These are phyloP conservation scores for Artemia sp. DNA, from an alignment of 2,888 invertebrate genomes.

Conservation along the genomic window DNA sequence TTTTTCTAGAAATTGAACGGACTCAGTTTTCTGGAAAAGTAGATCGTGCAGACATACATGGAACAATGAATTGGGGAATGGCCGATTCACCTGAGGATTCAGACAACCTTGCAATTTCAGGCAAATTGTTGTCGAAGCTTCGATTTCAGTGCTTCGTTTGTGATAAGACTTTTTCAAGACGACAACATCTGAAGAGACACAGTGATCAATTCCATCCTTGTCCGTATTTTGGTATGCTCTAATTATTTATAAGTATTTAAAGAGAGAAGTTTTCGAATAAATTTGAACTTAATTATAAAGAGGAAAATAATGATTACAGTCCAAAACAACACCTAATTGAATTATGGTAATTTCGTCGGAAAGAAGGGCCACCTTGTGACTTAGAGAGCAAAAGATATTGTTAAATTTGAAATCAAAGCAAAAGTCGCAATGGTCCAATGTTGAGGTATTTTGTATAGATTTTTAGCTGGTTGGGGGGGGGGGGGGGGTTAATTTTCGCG, in stretches of 20 bases:
- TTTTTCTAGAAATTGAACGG: not conserved
- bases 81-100: not conserved
- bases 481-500: too few relatives aligned
- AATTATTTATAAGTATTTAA: not conserved
- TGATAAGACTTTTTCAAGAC: not conserved
- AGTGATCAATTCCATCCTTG: constrained; percentile 4
- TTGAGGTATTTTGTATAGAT: too few relatives aligned
- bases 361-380: too few relatives aligned
- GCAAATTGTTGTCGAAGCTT: not conserved
- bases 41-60: not conserved
- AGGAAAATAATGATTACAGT: too few relatives aligned
- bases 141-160: not conserved
- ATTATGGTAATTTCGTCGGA: too few relatives aligned
- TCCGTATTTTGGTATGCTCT: not conserved
- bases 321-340: too few relatives aligned
- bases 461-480: too few relatives aligned
- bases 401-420: too few relatives aligned
- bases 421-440: too few relatives aligned
- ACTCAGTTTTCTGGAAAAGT: not conserved
- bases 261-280: not conserved
- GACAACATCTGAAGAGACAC: constrained; percentile 7
- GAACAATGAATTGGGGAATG: not conserved
- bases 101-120: not conserved
- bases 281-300: too few relatives aligned
- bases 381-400: too few relatives aligned